Percentiles rank a stretch among this genome's conserved stretches.
Conservation (phyloP, 2,113 vertebrate genomes). For the Ophiodon elongatus region DNA sequence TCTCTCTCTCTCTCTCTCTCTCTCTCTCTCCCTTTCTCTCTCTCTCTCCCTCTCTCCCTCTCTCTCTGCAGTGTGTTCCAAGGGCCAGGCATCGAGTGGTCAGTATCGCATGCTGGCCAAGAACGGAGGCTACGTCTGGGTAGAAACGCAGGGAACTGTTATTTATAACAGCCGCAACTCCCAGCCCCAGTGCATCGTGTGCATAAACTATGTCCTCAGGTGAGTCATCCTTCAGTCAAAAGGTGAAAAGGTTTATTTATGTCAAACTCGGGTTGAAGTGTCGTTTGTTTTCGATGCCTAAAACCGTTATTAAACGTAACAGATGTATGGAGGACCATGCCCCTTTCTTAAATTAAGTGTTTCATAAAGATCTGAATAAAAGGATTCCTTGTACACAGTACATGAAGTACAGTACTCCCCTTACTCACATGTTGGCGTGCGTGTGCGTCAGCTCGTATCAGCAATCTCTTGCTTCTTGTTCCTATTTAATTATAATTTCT, state of each 20-base stretch:
- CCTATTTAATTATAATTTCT: too few species aligned
- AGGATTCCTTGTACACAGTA: too few species aligned
- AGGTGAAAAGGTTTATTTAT: too few species aligned
- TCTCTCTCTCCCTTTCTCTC: background rate
- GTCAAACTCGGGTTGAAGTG: background rate
- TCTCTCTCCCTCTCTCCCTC: slow-evolving; percentile 2
- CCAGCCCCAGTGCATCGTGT: slow-evolving; percentile 97
- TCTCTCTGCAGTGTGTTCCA: slow-evolving; percentile 90
- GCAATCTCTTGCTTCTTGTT: too few species aligned
- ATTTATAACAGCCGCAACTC: slow-evolving; percentile 98
- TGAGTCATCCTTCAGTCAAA: slow-evolving; percentile 61
- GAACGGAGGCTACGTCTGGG: slow-evolving; percentile 96
- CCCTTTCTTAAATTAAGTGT: too few species aligned
- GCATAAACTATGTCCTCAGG: slow-evolving; percentile 98
- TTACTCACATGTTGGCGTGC: too few species aligned
- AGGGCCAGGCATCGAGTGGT: slow-evolving; percentile 93
- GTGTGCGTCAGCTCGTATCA: too few species aligned
- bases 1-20: background rate
- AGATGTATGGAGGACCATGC: background rate
- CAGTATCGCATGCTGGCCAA: slow-evolving; percentile 98
- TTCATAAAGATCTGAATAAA: too few species aligned
- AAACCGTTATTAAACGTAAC: background rate
- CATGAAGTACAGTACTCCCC: too few species aligned
- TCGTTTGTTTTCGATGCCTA: background rate
- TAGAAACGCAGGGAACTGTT: slow-evolving; percentile 96